Percentiles rank a stretch among this genome's conserved stretches.
Conservation (phyloP, 2,113 vertebrate genomes). For the Pristiophorus japonicus region DNA sequence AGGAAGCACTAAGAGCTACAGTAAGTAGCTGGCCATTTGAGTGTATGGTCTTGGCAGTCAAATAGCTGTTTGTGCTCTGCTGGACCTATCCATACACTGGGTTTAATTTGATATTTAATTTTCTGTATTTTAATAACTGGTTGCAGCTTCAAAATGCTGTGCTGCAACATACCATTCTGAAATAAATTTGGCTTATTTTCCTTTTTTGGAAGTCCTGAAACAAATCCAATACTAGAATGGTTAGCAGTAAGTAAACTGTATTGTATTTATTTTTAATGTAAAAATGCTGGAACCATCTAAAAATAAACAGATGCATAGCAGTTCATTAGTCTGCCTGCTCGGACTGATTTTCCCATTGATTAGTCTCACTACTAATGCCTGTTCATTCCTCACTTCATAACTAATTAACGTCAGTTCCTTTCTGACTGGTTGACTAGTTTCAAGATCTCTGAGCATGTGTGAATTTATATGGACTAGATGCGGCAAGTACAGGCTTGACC, state of each 20-base stretch:
- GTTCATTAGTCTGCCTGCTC: slow-evolving; percentile 72
- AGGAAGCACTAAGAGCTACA: not conserved
- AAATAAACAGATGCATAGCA: slow-evolving; percentile 80
- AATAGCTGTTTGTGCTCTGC: not conserved
- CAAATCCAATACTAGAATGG: slow-evolving; percentile 29
- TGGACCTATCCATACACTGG: not conserved
- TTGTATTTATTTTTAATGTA: slow-evolving; percentile 35
- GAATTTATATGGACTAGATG: slow-evolving; percentile 44
- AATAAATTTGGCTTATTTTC: not conserved
- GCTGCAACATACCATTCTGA: not conserved
- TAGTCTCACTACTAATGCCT: slow-evolving; percentile 84
- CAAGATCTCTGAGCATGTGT: slow-evolving; percentile 54
- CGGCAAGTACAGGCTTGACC: slow-evolving; percentile 50
- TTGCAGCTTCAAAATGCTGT: not conserved
- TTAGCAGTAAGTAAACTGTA: slow-evolving; percentile 22
- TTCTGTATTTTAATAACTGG: slow-evolving; percentile 23
- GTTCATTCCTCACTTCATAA: slow-evolving; percentile 80
- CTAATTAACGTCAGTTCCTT: slow-evolving; percentile 76
- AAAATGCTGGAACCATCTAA: slow-evolving; percentile 53
- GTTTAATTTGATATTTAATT: slow-evolving; percentile 33
- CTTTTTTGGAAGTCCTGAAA: slow-evolving; percentile 4
- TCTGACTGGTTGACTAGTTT: slow-evolving; percentile 69
- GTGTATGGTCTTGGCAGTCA: not conserved
- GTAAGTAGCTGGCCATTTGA: not conserved
- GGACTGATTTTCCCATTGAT: slow-evolving; percentile 95